A percentile compares a stretch with the other conserved stretches of the same genome.
Conservation (phyloP, 2,797 vertebrate genomes). For the Anguilla pacifica region DNA sequence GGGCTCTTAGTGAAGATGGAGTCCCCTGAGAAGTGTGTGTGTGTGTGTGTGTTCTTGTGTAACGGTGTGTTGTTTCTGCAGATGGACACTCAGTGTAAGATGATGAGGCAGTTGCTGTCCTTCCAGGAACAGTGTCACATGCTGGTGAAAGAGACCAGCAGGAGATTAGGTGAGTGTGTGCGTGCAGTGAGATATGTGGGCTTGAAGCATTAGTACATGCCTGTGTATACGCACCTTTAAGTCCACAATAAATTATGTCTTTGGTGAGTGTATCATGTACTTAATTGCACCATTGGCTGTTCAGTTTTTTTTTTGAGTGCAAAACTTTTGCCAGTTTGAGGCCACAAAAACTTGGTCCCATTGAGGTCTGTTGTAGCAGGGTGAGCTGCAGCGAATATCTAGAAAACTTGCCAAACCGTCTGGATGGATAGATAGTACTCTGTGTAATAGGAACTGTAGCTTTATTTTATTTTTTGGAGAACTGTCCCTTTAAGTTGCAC, state of each 20-base stretch:
- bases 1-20: not conserved
- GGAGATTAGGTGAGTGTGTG: slow-evolving; percentile 64
- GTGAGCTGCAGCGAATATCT: too few species aligned
- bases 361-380: too few species aligned
- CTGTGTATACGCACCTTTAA: not conserved
- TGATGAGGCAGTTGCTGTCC: slow-evolving; percentile 64
- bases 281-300: too few species aligned
- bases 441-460: too few species aligned
- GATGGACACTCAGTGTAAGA: slow-evolving; percentile 73
- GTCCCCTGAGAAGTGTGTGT: not conserved
- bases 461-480: too few species aligned
- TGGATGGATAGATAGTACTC: too few species aligned
- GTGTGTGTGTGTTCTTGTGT: not conserved
- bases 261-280: too few species aligned
- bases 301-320: too few species aligned
- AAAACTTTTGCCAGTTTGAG: too few species aligned
- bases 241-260: not conserved
- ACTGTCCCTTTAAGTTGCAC: not conserved
- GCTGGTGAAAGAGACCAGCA: slow-evolving; percentile 72
- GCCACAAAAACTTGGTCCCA: too few species aligned
- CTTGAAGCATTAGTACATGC: not conserved
- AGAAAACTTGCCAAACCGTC: too few species aligned
- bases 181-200: not conserved
- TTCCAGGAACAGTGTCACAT: slow-evolving; percentile 67
- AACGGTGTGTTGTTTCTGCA: slow-evolving; percentile 42